A percentile compares a stretch with the other conserved stretches of the same genome.
phyloP scores from a whole-genome alignment of 2,113 vertebrate genomes.

The Astur gentilis region DNA sequence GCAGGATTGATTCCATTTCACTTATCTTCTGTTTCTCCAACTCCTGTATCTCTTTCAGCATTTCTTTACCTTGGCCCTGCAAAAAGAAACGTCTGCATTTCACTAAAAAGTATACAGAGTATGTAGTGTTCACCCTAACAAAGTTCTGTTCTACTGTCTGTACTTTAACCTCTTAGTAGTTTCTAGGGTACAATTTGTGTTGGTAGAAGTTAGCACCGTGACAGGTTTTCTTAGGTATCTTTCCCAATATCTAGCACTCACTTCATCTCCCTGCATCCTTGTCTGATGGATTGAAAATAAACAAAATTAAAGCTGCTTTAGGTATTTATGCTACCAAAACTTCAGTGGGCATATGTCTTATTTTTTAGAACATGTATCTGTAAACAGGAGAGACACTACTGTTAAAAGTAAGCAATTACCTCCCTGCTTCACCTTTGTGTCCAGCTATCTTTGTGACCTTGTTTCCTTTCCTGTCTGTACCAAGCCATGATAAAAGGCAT shows the following conservation, averaged over 20 bases:
- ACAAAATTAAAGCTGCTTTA: background rate
- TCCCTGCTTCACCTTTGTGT: background rate
- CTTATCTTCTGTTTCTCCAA: conserved; percentile 82
- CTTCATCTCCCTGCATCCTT: background rate
- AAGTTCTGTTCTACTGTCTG: background rate
- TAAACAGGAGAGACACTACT: background rate
- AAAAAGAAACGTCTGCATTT: conserved; percentile 16
- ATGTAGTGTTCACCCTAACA: background rate
- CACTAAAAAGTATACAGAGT: background rate
- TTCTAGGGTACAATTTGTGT: background rate
- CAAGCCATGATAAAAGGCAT: background rate
- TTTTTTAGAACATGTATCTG: background rate
- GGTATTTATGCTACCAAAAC: background rate
- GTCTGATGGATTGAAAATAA: background rate
- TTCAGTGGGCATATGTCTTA: background rate
- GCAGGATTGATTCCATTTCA: conserved; percentile 81
- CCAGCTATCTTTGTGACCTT: background rate
- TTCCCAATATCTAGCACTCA: background rate
- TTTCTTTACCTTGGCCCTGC: conserved; percentile 80
- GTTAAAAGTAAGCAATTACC: background rate
- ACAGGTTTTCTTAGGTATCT: background rate
- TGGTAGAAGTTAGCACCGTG: background rate
- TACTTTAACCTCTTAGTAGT: background rate
- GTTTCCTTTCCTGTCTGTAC: background rate
- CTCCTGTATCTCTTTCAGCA: conserved; percentile 74